Conservation (phyloP, 1,140 invertebrate genomes). For the Leptopilina clavipes region DNA sequence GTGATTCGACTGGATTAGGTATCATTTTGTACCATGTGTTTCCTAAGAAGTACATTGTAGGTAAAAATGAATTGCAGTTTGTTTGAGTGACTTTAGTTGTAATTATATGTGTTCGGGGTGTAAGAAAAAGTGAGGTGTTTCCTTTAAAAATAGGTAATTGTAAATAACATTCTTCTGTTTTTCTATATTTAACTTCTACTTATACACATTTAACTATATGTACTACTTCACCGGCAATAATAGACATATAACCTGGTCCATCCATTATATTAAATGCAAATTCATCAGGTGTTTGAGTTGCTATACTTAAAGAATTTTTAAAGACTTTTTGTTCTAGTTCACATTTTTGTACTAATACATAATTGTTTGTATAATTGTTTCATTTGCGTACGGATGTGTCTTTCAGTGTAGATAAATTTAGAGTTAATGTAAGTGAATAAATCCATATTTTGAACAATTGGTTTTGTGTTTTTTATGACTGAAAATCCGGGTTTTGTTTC, state of each 20-base stretch:
- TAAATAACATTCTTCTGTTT: neutral
- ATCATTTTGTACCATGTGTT: constrained; percentile 34
- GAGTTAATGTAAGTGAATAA: constrained; percentile 39
- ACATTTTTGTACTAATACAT: constrained; percentile 37
- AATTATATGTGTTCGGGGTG: constrained; percentile 39
- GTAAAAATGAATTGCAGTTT: constrained; percentile 36
- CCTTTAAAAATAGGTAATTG: neutral
- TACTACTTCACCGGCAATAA: constrained; percentile 38
- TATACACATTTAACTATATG: constrained; percentile 45
- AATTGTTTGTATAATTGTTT: constrained; percentile 17
- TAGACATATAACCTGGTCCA: constrained; percentile 48
- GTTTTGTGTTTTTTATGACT: neutral
- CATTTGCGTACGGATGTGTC: constrained; percentile 26
- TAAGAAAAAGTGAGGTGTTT: neutral
- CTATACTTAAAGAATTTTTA: neutral
- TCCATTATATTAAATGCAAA: constrained; percentile 50
- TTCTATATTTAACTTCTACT: constrained; percentile 25
- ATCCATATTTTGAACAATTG: constrained; percentile 27
- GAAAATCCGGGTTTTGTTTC: constrained; percentile 25
- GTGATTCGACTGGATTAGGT: neutral
- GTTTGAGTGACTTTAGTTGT: constrained; percentile 29
- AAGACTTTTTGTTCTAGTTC: constrained; percentile 38
- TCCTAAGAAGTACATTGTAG: constrained; percentile 34
- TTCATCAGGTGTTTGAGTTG: constrained; percentile 41
- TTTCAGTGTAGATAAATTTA: constrained; percentile 39